phyloP scores from a whole-genome alignment of 2,113 vertebrate species.

The Notiomystis cincta region DNA sequence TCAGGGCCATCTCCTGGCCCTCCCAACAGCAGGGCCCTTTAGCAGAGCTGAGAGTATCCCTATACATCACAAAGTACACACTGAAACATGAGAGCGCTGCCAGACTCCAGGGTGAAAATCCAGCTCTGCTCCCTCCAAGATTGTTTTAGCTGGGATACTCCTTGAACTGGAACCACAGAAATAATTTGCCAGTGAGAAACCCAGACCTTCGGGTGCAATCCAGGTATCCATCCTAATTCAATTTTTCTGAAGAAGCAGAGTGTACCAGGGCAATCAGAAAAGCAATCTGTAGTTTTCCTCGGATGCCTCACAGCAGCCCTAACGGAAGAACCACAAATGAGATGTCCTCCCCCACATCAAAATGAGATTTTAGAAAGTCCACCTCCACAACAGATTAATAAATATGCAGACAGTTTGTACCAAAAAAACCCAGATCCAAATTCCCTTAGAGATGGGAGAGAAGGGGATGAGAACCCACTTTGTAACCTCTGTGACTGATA shows the following conservation, averaged over 20 bases:
- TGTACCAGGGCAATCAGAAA: constrained; percentile 22
- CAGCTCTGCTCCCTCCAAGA: not conserved
- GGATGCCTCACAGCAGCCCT: not conserved
- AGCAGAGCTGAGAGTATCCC: not conserved
- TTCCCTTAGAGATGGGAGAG: not conserved
- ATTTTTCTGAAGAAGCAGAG: not conserved
- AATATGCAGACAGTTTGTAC: not conserved
- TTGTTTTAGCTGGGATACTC: not conserved
- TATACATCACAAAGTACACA: accelerated
- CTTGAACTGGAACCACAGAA: not conserved
- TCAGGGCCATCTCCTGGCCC: not conserved
- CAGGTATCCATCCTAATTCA: not conserved
- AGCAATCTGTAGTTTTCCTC: not conserved
- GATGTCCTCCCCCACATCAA: not conserved
- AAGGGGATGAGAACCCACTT: not conserved
- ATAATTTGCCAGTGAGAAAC: not conserved
- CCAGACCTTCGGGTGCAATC: not conserved
- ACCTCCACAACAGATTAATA: not conserved
- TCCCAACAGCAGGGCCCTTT: not conserved
- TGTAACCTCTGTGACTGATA: not conserved
- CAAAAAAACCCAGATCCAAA: not conserved
- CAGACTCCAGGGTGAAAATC: not conserved
- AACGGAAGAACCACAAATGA: not conserved
- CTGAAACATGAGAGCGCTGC: accelerated
- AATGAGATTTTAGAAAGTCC: not conserved